Percentiles rank a stretch among this genome's conserved stretches.
phyloP scores from a whole-genome alignment of 2,888 invertebrate genomes.

The Harmothoe impar region DNA sequence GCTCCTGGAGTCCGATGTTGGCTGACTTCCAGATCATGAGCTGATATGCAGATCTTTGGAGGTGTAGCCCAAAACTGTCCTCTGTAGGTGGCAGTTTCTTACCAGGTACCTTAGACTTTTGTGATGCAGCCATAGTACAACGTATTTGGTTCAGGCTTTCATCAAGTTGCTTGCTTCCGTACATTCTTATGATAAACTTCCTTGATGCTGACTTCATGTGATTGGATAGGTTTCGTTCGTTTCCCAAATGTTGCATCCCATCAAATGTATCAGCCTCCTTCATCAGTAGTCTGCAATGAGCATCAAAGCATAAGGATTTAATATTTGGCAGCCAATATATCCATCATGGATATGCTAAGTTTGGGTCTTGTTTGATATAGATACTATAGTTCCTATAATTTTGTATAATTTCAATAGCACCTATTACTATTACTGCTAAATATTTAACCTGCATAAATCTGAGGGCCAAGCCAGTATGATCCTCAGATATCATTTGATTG shows the following conservation, averaged over 20 bases:
- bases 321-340: not conserved
- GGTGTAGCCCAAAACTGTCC: not conserved
- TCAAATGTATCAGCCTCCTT: not conserved
- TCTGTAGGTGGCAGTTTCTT: constrained; percentile 16
- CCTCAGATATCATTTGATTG: not conserved
- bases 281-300: not conserved
- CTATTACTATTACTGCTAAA: not conserved
- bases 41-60: not conserved
- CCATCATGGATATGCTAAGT: not conserved
- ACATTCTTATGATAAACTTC: not conserved
- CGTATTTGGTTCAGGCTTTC: too few relatives aligned
- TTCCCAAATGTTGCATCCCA: not conserved
- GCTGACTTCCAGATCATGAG: constrained; percentile 13
- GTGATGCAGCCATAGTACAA: too few relatives aligned
- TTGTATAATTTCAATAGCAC: not conserved
- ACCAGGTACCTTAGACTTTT: not conserved
- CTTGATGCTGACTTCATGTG: not conserved
- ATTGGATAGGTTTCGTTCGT: not conserved
- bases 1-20: not conserved
- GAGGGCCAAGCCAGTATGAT: not conserved
- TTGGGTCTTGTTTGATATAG: not conserved
- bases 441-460: not conserved
- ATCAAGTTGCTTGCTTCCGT: not conserved
- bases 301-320: not conserved
- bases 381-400: not conserved